These are phyloP conservation scores for Pollenia amentaria DNA, from an alignment of 2,888 invertebrate species.

Conservation along the genomic window DNA sequence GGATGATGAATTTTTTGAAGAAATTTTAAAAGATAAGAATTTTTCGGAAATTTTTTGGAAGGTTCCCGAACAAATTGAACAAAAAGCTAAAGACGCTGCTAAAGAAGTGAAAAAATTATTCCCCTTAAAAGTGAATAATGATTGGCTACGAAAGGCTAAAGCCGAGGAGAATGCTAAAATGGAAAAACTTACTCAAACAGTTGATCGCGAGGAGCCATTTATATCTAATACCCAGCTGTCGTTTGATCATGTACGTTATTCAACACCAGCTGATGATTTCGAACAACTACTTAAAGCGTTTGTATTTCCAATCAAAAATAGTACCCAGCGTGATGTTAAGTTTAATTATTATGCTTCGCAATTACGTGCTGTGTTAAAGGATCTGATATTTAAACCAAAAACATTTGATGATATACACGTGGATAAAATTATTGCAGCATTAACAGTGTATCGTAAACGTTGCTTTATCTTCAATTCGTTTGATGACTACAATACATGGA, in stretches of 20 bases:
- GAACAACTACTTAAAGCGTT: slow-evolving; percentile 84
- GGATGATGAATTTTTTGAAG: slow-evolving; percentile 72
- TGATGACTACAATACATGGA: slow-evolving; percentile 81
- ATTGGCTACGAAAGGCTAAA: slow-evolving; percentile 63
- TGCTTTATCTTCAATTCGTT: slow-evolving; percentile 79
- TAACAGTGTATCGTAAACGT: slow-evolving; percentile 79
- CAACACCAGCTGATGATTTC: slow-evolving; percentile 88
- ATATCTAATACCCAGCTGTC: slow-evolving; percentile 28
- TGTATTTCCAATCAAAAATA: slow-evolving; percentile 76
- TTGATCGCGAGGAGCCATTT: slow-evolving; percentile 2
- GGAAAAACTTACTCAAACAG: slow-evolving; percentile 20
- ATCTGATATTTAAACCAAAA: slow-evolving; percentile 74
- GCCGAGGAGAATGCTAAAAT: slow-evolving; percentile 58
- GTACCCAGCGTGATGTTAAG: slow-evolving; percentile 78
- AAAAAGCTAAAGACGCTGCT: slow-evolving; percentile 85
- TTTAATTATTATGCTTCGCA: slow-evolving; percentile 80
- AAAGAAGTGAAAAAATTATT: slow-evolving; percentile 85
- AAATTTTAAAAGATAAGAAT: slow-evolving; percentile 81
- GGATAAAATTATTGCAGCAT: slow-evolving; percentile 79
- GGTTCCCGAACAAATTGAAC: slow-evolving; percentile 85
- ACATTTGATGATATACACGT: slow-evolving; percentile 69
- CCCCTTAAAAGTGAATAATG: slow-evolving; percentile 83
- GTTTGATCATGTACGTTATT: slow-evolving; percentile 86
- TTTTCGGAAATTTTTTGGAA: slow-evolving; percentile 83
- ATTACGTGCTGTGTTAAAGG: slow-evolving; percentile 79